These are phyloP conservation scores for Apocrypta bakeri DNA, from an alignment of 1,140 invertebrate genomes.

Conservation along the genomic window DNA sequence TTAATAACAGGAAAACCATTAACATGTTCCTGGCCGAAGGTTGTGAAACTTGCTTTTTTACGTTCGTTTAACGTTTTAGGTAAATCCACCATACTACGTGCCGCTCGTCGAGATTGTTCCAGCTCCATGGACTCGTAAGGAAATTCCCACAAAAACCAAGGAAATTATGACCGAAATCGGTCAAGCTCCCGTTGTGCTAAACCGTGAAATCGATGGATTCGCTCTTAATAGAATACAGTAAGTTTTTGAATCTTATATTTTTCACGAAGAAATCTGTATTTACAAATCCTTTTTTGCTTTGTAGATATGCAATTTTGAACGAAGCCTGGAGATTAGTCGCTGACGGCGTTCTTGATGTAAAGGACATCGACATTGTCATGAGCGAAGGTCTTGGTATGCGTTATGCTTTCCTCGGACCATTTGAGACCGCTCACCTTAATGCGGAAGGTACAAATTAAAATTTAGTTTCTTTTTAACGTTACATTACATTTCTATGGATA, in stretches of 20 bases:
- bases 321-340: constrained; percentile 93
- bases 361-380: constrained; percentile 95
- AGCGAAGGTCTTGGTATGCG: constrained; percentile 94
- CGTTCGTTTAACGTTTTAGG: constrained; percentile 73
- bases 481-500: not conserved
- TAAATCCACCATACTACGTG: constrained; percentile 97
- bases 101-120: constrained; percentile 96
- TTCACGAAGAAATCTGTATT: not conserved
- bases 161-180: constrained; percentile 91
- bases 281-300: constrained; percentile 37
- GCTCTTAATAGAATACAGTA: constrained; percentile 95
- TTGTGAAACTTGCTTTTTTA: no score
- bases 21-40: no score
- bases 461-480: not conserved
- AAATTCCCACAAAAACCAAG: constrained; percentile 81
- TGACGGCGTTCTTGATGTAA: constrained; percentile 88
- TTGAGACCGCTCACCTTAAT: constrained; percentile 96
- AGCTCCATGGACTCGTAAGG: constrained; percentile 89
- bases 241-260: constrained; percentile 52
- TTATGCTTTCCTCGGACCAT: constrained; percentile 94
- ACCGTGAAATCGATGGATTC: constrained; percentile 93
- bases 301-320: constrained; percentile 92
- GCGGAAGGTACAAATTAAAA: constrained; percentile 83
- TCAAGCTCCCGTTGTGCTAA: constrained; percentile 90
- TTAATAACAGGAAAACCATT: no score